phyloP scores from a whole-genome alignment of 2,113 vertebrate genomes.

The Cynoglossus semilaevis region DNA sequence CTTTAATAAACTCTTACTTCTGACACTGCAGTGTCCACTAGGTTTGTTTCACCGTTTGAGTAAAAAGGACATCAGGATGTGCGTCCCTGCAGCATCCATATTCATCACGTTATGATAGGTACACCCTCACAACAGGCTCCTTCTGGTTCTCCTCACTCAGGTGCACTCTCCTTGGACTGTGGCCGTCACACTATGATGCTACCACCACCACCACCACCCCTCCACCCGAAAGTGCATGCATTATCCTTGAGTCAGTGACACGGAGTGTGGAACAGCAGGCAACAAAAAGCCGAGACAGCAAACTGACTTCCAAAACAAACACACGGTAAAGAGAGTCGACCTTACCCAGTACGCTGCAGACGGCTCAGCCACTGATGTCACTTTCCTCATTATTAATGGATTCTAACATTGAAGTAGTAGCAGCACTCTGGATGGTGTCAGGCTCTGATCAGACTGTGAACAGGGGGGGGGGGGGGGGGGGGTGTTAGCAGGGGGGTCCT shows the following conservation, averaged over 20 bases:
- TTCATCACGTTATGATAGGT: slow-evolving; percentile 43
- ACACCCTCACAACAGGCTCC: slow-evolving; percentile 5
- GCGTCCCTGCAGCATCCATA: slow-evolving; percentile 43
- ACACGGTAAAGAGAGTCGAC: not conserved
- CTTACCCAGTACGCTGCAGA: too few relatives aligned
- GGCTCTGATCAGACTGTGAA: too few relatives aligned
- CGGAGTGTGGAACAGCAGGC: slow-evolving; percentile 19
- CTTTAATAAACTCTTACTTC: too few relatives aligned
- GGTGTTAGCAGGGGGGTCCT: too few relatives aligned
- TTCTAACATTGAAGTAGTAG: not conserved
- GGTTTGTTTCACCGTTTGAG: too few relatives aligned
- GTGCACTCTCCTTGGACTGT: slow-evolving; percentile 49
- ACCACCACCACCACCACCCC: not conserved
- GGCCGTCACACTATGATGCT: slow-evolving; percentile 28
- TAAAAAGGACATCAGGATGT: not conserved
- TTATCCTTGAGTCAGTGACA: slow-evolving; percentile 39
- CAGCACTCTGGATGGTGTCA: not conserved
- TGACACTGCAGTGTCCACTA: not conserved
- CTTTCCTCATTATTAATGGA: too few relatives aligned
- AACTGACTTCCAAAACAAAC: slow-evolving; percentile 8
- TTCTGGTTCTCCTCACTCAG: slow-evolving; percentile 43
- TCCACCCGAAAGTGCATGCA: slow-evolving; percentile 27
- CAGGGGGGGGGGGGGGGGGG: too few relatives aligned
- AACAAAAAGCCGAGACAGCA: slow-evolving; percentile 17
- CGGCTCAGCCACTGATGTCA: too few relatives aligned